These are phyloP conservation scores for Melipona beecheii DNA, from an alignment of 2,888 invertebrate genomes.

Conservation along the genomic window DNA sequence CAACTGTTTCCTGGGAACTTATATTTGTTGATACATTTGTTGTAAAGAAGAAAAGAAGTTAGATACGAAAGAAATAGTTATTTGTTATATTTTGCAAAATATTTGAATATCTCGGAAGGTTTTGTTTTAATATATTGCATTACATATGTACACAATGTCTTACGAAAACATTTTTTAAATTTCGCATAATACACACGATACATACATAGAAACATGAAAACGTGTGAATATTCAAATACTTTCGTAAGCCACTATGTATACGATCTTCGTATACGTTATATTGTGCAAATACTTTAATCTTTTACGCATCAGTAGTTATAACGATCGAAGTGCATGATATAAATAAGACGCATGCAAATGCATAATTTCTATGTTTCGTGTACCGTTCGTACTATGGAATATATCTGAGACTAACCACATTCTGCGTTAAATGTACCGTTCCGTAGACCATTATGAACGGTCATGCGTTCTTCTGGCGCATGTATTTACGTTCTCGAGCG, in stretches of 20 bases:
- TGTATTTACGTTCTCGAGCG: constrained; percentile 66
- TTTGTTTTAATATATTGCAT: neutral
- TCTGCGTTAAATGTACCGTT: constrained; percentile 19
- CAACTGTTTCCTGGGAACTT: neutral
- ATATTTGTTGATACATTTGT: neutral
- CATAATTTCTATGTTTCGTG: constrained; percentile 3
- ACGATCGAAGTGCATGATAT: neutral
- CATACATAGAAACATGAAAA: neutral
- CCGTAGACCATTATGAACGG: constrained; percentile 51
- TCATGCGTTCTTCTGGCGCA: constrained; percentile 73
- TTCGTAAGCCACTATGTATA: neutral
- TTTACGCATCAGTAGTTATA: constrained; percentile 14
- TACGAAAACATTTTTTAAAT: neutral
- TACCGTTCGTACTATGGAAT: neutral
- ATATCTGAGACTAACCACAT: constrained; percentile 17
- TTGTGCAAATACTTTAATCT: neutral
- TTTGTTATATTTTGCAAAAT: neutral
- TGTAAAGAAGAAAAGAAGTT: neutral
- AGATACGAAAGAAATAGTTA: no score
- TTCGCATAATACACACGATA: neutral
- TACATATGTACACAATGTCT: neutral
- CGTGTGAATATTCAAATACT: neutral
- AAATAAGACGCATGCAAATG: neutral
- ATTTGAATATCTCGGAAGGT: neutral
- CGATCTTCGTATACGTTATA: neutral